These are phyloP conservation scores for Vannuccia rotundouncinata DNA, from an alignment of 2,888 invertebrate genomes.

Conservation along the genomic window DNA sequence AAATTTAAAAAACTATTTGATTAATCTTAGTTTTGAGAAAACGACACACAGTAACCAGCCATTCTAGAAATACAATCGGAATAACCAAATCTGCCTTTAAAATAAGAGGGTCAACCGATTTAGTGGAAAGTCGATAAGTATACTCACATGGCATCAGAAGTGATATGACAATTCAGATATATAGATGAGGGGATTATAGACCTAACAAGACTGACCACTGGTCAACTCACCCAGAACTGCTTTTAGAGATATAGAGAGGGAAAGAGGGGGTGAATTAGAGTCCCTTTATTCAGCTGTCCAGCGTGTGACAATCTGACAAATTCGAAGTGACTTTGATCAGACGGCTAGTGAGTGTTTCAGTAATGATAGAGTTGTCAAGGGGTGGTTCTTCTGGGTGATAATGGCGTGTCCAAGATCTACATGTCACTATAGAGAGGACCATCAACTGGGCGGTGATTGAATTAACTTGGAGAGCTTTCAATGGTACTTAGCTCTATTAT, in stretches of 20 bases:
- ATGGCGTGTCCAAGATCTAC: not conserved
- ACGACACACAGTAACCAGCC: not conserved
- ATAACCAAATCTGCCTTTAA: too few relatives aligned
- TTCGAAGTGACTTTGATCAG: constrained; percentile 19
- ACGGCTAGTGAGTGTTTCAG: not conserved
- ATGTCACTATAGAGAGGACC: not conserved
- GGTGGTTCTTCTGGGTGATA: not conserved
- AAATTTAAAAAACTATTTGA: too few relatives aligned
- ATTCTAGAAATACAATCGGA: not conserved
- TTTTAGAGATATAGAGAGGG: not conserved
- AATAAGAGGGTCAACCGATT: too few relatives aligned
- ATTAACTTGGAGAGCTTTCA: constrained; percentile 16
- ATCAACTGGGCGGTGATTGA: constrained; percentile 19
- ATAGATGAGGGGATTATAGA: not conserved
- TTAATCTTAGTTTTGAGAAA: too few relatives aligned
- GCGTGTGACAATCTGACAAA: not conserved
- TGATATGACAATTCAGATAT: not conserved
- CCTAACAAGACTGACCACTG: not conserved
- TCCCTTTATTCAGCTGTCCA: not conserved
- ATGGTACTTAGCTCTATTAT: too few relatives aligned
- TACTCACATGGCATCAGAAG: not conserved
- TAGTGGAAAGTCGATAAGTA: too few relatives aligned
- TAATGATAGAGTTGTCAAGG: not conserved
- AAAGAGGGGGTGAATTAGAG: not conserved
- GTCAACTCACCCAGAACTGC: not conserved